Percentiles rank a stretch among this genome's conserved stretches.
Evolutionary conservation across 1,140 invertebrate genomes (phyloP).

Genomic region (Acromyrmex heyeri): DNA sequence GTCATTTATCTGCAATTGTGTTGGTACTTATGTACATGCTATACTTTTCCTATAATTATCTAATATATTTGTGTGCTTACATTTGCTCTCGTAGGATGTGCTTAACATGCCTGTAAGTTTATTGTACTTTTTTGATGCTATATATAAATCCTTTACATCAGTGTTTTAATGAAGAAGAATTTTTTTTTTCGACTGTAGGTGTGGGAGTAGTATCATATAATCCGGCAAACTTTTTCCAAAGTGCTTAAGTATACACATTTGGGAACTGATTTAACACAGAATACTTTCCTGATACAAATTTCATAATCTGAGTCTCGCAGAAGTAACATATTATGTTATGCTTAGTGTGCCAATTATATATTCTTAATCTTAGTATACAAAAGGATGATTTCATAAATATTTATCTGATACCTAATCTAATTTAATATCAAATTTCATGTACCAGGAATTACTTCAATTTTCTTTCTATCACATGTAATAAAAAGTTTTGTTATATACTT

Average conservation of each 20-base stretch:
- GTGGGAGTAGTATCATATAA: conserved; percentile 20
- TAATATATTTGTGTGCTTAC: conserved; percentile 84
- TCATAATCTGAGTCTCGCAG: neutral
- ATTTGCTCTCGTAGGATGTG: conserved; percentile 85
- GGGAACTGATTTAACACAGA: neutral
- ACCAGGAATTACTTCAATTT: neutral
- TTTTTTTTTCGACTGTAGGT: neutral
- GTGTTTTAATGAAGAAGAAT: conserved; percentile 4
- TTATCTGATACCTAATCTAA: neutral
- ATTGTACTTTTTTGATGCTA: conserved; percentile 68
- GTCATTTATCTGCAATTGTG: conserved; percentile 8
- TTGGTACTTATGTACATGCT: conserved; percentile 40
- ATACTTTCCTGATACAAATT: conserved; percentile 2
- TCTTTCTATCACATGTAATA: neutral
- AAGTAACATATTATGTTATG: conserved; percentile 6
- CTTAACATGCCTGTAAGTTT: conserved; percentile 87
- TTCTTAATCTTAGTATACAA: neutral
- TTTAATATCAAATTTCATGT: neutral
- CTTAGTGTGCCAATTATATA: neutral
- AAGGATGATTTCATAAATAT: neutral
- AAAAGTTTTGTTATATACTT: neutral
- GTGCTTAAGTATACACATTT: neutral
- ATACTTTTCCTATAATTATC: conserved; percentile 75
- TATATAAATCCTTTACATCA: conserved; percentile 48
- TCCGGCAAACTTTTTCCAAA: conserved; percentile 1